phyloP scores from a whole-genome alignment of 2,113 vertebrate species.

The Eublepharis macularius region DNA sequence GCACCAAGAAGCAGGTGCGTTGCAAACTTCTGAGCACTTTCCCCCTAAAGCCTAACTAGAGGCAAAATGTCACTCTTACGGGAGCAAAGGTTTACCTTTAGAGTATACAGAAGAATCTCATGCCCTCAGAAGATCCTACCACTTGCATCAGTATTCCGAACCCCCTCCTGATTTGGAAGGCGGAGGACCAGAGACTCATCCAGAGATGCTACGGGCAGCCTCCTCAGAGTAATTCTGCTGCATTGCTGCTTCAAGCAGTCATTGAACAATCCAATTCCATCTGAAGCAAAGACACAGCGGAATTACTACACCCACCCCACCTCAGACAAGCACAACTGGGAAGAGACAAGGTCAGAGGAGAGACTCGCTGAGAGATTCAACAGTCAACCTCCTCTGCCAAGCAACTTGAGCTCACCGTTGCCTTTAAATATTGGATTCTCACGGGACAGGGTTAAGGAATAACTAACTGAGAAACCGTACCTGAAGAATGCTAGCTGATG shows the following conservation, averaged over 20 bases:
- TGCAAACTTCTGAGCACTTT: background rate
- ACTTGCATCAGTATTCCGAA: no score
- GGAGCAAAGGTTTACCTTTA: no score
- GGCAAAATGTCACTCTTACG: no score
- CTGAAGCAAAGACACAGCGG: background rate
- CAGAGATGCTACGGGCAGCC: background rate
- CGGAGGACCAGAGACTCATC: background rate
- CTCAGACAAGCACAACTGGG: background rate
- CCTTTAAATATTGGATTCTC: no score
- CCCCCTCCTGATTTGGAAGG: background rate
- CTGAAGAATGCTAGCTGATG: background rate
- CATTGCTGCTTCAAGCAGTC: no score
- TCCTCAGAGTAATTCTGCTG: background rate
- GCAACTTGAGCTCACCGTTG: background rate
- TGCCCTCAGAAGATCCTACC: background rate
- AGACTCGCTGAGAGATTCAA: background rate
- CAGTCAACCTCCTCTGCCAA: background rate
- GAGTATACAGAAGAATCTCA: background rate
- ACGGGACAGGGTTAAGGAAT: no score
- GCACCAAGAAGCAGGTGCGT: background rate
- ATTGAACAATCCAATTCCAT: background rate
- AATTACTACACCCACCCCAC: background rate
- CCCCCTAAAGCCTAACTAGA: no score
- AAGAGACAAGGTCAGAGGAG: background rate
- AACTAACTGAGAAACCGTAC: no score